Evolutionary conservation across 2,113 vertebrate genomes (phyloP).

Genomic region (Chaetodon auriga): DNA sequence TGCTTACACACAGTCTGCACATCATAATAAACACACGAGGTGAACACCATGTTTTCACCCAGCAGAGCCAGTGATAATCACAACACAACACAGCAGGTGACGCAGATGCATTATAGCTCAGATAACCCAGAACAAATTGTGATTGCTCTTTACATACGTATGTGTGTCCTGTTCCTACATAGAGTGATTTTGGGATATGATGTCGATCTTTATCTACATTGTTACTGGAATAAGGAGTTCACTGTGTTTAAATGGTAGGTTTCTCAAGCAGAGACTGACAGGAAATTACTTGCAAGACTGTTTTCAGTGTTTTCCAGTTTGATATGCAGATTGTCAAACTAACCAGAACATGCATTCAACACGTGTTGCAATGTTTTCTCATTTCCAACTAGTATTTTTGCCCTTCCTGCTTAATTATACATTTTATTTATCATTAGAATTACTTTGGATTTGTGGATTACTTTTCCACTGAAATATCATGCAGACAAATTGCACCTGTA

Average conservation of each 20-base stretch:
- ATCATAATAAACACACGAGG: conserved; percentile 79
- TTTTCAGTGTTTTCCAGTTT: not conserved
- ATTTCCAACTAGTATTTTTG: not conserved
- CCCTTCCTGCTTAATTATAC: not conserved
- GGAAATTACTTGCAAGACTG: not conserved
- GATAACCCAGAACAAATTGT: conserved; percentile 44
- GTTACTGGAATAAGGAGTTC: conserved; percentile 26
- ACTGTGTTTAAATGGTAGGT: not conserved
- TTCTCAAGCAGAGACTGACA: not conserved
- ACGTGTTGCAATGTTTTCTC: not conserved
- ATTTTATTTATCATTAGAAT: not conserved
- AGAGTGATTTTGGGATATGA: conserved; percentile 47
- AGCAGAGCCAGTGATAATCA: conserved; percentile 7
- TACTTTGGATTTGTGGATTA: not conserved
- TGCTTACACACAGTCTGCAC: conserved; percentile 77
- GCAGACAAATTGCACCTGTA: not conserved
- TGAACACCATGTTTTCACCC: conserved; percentile 58
- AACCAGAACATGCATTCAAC: not conserved
- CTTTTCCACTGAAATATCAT: not conserved
- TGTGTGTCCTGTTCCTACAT: not conserved
- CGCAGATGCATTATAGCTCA: conserved; percentile 26
- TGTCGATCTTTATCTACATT: not conserved
- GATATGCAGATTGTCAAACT: not conserved
- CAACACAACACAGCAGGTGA: conserved; percentile 57
- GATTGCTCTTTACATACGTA: conserved; percentile 2